phyloP scores from a whole-genome alignment of 2,888 invertebrate species.

The Andrena dorsata region DNA sequence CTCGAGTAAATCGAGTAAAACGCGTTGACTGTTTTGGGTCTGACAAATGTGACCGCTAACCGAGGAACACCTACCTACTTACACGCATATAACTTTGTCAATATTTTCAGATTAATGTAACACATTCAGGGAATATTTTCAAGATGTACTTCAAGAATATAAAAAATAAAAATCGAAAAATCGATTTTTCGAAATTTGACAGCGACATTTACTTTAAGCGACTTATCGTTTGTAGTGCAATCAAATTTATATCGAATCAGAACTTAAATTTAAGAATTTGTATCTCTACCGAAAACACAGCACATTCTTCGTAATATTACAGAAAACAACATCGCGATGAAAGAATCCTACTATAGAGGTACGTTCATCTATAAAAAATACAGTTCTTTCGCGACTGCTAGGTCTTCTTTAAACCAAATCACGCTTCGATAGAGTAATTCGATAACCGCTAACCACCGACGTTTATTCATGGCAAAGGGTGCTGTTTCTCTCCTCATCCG shows the following conservation, averaged over 20 bases:
- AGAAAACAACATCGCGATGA: not conserved
- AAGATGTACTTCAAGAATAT: no score
- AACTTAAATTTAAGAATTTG: not conserved
- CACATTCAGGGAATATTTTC: no score
- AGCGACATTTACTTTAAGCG: not conserved
- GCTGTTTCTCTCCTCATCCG: conserved; percentile 3
- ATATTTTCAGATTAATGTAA: no score
- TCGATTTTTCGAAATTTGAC: not conserved
- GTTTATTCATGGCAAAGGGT: conserved; percentile 15
- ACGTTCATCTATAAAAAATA: not conserved
- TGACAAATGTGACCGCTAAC: no score
- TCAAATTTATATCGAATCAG: not conserved
- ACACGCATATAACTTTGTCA: no score
- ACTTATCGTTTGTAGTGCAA: no score
- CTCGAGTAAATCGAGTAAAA: no score
- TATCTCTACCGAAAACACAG: not conserved
- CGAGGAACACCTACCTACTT: no score
- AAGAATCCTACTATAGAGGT: not conserved
- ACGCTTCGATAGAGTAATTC: conserved; percentile 54
- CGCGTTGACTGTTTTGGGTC: no score
- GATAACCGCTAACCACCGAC: conserved; percentile 30
- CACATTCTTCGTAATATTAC: not conserved
- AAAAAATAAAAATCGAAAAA: no score
- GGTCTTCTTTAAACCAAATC: conserved; percentile 1
- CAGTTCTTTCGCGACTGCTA: not conserved